These are phyloP conservation scores for Periphyllus acericola DNA, from an alignment of 2,888 invertebrate genomes.

Conservation along the genomic window DNA sequence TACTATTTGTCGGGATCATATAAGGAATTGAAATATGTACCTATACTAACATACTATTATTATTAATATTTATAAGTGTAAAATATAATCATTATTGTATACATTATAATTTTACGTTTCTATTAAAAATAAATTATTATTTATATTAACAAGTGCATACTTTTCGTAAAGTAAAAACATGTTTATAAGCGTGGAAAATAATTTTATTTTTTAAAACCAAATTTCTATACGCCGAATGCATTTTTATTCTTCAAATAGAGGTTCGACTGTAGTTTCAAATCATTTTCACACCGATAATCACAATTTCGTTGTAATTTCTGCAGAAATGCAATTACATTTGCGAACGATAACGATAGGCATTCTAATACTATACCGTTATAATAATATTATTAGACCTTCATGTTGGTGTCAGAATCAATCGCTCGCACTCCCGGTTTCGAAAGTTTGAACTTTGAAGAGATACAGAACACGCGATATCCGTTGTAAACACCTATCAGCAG, in stretches of 20 bases:
- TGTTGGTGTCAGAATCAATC: not conserved
- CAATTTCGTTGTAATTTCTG: not conserved
- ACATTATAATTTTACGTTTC: no score
- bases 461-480: not conserved
- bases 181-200: no score
- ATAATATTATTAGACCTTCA: not conserved
- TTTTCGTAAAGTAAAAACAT: no score
- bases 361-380: not conserved
- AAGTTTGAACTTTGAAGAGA: not conserved
- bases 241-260: no score
- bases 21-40: no score
- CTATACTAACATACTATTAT: not conserved
- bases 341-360: not conserved
- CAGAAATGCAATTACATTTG: not conserved
- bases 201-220: no score
- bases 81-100: not conserved
- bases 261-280: no score
- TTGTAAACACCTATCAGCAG: no score
- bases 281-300: not conserved
- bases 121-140: no score
- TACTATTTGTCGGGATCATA: not conserved
- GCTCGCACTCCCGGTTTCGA: not conserved
- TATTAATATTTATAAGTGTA: not conserved
- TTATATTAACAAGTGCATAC: no score
- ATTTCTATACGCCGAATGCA: no score